Conservation (phyloP, 2,888 invertebrate species). For the Phorcus lineatus region DNA sequence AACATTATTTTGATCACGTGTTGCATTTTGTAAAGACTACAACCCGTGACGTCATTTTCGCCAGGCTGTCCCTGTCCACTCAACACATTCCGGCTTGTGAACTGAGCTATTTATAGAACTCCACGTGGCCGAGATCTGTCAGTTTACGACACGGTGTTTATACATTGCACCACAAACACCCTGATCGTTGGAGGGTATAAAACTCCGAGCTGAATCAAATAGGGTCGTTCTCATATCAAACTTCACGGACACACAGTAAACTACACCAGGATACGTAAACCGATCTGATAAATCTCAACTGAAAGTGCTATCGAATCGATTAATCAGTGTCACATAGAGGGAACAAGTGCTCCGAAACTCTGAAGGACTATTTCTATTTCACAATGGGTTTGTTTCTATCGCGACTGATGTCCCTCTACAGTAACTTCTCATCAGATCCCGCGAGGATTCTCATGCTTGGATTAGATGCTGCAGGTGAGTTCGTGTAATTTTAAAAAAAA, state of each 20-base stretch:
- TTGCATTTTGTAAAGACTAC: background rate
- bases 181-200: too few relatives aligned
- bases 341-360: too few relatives aligned
- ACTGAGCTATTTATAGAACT: background rate
- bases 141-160: background rate
- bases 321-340: too few relatives aligned
- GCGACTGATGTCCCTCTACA: background rate
- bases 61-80: background rate
- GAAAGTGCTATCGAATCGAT: too few relatives aligned
- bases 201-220: too few relatives aligned
- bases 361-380: too few relatives aligned
- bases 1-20: background rate
- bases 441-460: conserved; percentile 71
- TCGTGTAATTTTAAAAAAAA: background rate
- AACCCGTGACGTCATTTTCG: background rate
- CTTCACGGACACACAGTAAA: too few relatives aligned
- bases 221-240: too few relatives aligned
- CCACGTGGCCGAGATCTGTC: background rate
- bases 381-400: background rate
- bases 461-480: conserved; percentile 71
- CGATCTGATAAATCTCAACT: too few relatives aligned
- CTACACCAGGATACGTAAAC: too few relatives aligned
- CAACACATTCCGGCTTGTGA: too few relatives aligned
- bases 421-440: conserved; percentile 24
- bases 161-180: background rate